Evolutionary conservation across 2,797 vertebrate genomes (phyloP).

Genomic region (Poeciliopsis turneri): DNA sequence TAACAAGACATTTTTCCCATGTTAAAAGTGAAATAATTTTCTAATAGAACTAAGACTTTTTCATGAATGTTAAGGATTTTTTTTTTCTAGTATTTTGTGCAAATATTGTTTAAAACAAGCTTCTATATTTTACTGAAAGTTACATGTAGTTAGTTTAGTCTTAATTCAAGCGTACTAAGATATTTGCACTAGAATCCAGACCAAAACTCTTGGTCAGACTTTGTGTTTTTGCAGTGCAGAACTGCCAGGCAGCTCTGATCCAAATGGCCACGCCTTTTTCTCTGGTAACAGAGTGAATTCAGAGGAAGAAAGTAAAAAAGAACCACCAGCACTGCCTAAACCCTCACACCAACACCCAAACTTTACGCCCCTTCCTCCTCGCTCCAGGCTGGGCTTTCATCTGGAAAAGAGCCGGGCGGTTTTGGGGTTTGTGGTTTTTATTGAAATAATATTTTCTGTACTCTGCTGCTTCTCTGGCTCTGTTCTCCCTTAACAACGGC

Average conservation of each 20-base stretch:
- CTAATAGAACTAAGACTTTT: too few relatives aligned
- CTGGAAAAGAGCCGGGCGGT: conserved; percentile 57
- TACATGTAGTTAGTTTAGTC: neutral
- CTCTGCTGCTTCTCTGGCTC: conserved; percentile 68
- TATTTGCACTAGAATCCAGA: neutral
- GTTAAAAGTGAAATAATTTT: too few relatives aligned
- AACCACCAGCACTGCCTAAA: neutral
- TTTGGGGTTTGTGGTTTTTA: conserved; percentile 71
- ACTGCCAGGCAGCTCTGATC: conserved; percentile 61
- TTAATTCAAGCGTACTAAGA: neutral
- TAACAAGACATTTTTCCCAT: too few relatives aligned
- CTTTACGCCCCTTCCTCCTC: conserved; percentile 43
- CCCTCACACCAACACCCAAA: conserved; percentile 38
- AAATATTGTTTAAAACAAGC: too few relatives aligned
- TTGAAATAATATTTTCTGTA: conserved; percentile 83
- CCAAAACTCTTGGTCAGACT: neutral
- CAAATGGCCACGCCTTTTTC: conserved; percentile 14
- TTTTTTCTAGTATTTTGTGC: too few relatives aligned
- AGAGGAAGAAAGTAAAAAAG: conserved; percentile 40
- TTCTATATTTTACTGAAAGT: neutral
- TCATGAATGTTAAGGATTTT: too few relatives aligned
- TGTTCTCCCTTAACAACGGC: conserved; percentile 78
- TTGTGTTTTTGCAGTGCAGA: neutral
- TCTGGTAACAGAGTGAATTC: conserved; percentile 57
- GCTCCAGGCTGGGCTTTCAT: conserved; percentile 49